Conservation (phyloP, 2,797 vertebrate species). For the Sardinella longiceps region DNA sequence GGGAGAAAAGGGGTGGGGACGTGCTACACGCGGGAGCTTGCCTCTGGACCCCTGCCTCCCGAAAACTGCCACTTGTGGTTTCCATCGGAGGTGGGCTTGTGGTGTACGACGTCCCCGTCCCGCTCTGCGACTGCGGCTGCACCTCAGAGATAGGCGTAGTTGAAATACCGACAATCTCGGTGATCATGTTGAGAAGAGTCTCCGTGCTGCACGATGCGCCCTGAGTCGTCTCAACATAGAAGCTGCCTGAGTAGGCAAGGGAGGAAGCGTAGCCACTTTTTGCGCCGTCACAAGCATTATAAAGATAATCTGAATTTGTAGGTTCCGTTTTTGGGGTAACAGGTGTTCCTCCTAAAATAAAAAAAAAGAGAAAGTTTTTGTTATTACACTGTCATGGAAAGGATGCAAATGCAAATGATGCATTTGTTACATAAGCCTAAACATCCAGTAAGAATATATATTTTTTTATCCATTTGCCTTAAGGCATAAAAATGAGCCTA, state of each 20-base stretch:
- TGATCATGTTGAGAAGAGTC: slow-evolving; percentile 96
- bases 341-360: slow-evolving; percentile 72
- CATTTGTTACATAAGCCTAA: slow-evolving; percentile 67
- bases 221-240: slow-evolving; percentile 93
- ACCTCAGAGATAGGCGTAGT: slow-evolving; percentile 84
- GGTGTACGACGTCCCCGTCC: slow-evolving; percentile 73
- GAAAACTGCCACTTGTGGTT: slow-evolving; percentile 65
- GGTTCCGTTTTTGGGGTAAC: slow-evolving; percentile 82
- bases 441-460: neutral
- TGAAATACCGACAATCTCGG: slow-evolving; percentile 93
- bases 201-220: slow-evolving; percentile 93
- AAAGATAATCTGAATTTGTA: slow-evolving; percentile 79
- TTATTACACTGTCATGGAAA: slow-evolving; percentile 50
- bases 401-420: slow-evolving; percentile 47
- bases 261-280: slow-evolving; percentile 80
- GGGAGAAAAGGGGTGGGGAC: slow-evolving; percentile 69
- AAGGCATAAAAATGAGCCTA: neutral
- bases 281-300: slow-evolving; percentile 79
- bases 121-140: slow-evolving; percentile 69
- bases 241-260: slow-evolving; percentile 95
- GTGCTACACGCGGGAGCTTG: slow-evolving; percentile 77
- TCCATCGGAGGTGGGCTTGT: slow-evolving; percentile 65
- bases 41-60: slow-evolving; percentile 71
- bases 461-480: neutral
- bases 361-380: slow-evolving; percentile 62